Evolutionary conservation across 2,113 vertebrate species (phyloP).

Genomic region (human (Homo sapiens)): DNA sequence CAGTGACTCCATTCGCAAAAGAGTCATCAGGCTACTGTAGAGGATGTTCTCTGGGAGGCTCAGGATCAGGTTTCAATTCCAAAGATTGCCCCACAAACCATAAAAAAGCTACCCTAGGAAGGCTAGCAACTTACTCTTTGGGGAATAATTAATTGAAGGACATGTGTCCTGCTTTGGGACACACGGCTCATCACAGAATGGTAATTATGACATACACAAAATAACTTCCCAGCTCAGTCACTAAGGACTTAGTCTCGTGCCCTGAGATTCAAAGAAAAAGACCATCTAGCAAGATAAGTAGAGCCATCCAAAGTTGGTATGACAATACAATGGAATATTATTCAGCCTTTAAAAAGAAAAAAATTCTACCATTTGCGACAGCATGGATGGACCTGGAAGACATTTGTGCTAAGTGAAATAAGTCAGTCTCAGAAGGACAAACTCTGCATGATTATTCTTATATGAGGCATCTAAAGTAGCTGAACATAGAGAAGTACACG

Average conservation of each 20-base stretch:
- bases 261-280: neutral
- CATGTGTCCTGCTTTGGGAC: neutral
- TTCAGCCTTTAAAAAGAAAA: neutral
- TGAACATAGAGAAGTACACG: neutral
- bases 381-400: neutral
- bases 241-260: neutral
- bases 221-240: neutral
- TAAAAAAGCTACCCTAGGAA: neutral
- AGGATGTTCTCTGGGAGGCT: neutral
- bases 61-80: neutral
- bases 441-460: neutral
- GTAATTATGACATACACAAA: neutral
- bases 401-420: neutral
- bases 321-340: neutral
- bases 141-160: neutral
- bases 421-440: neutral
- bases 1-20: neutral
- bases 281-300: neutral
- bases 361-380: neutral
- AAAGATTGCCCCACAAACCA: neutral
- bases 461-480: neutral
- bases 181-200: neutral
- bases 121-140: neutral
- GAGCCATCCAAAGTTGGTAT: neutral
- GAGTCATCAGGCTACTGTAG: neutral